Percentiles rank a stretch among this genome's conserved stretches.
These are phyloP conservation scores for Syngnathoides biaculeatus DNA, from an alignment of 2,113 vertebrate genomes.

Conservation along the genomic window DNA sequence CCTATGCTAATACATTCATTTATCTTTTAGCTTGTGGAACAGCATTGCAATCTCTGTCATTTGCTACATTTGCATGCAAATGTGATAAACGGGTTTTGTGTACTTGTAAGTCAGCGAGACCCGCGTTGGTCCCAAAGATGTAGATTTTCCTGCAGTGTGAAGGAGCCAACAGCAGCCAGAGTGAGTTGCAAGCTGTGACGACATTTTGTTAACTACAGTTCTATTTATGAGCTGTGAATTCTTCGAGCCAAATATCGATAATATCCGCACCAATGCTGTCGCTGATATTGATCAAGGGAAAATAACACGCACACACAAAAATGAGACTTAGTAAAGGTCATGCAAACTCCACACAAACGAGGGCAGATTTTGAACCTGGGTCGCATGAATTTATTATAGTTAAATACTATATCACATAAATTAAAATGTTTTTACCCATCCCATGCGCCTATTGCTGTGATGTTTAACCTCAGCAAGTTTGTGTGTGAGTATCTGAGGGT, in stretches of 20 bases:
- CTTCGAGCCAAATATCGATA: not conserved
- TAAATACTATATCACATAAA: too few species aligned
- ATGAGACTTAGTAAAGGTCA: not conserved
- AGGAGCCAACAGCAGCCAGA: not conserved
- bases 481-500: too few species aligned
- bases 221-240: not conserved
- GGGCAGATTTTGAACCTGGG: too few species aligned
- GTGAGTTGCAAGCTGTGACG: not conserved
- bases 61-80: not conserved
- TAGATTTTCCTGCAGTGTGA: not conserved
- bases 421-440: too few species aligned
- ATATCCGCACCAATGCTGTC: not conserved
- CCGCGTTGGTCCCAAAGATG: not conserved
- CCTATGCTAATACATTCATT: constrained; percentile 7
- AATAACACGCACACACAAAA: not conserved
- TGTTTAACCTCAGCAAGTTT: too few species aligned
- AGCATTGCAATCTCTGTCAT: not conserved
- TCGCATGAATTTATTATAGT: too few species aligned
- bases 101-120: not conserved
- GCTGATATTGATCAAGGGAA: not conserved
- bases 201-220: not conserved
- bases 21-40: not conserved
- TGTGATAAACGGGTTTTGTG: not conserved
- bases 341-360: too few species aligned
- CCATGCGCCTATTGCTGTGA: too few species aligned